Conservation (phyloP, 2,113 vertebrate genomes). For the Limanda limanda region DNA sequence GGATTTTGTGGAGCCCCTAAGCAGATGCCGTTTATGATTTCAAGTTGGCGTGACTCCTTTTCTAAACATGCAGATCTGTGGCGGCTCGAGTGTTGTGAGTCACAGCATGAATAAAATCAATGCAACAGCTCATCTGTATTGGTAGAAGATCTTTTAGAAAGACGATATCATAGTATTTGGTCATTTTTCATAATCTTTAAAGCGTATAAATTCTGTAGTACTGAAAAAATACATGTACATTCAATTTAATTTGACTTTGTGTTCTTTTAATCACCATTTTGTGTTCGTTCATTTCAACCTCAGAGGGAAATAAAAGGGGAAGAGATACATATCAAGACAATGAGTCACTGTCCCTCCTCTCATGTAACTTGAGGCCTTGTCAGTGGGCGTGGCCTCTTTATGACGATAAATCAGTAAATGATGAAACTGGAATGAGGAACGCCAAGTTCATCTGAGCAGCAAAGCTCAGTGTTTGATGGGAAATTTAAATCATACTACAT, state of each 20-base stretch:
- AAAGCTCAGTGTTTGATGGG: constrained; percentile 44
- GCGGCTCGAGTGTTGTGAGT: neutral
- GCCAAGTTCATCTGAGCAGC: constrained; percentile 47
- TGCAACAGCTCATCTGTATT: neutral
- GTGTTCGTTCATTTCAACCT: constrained; percentile 12
- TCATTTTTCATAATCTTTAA: neutral
- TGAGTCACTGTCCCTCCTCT: constrained; percentile 14
- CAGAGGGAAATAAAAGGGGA: constrained; percentile 17
- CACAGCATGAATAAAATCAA: neutral
- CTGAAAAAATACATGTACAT: neutral
- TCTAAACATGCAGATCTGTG: neutral
- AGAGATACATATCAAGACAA: constrained; percentile 36
- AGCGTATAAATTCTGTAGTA: neutral
- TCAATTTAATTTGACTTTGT: neutral
- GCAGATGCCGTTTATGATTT: constrained; percentile 29
- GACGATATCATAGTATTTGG: neutral
- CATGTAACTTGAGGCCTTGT: constrained; percentile 27
- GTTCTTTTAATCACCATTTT: constrained; percentile 3
- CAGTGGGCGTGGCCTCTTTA: constrained; percentile 58
- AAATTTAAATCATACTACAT: constrained; percentile 45
- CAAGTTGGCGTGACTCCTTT: neutral
- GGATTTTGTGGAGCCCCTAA: constrained; percentile 15
- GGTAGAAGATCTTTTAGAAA: neutral
- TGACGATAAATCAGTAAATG: constrained; percentile 51
- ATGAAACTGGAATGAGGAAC: constrained; percentile 47